Percentiles rank a stretch among this genome's conserved stretches.
These are phyloP conservation scores for Corvus cornix DNA, from an alignment of 2,113 vertebrate species.

Conservation along the genomic window DNA sequence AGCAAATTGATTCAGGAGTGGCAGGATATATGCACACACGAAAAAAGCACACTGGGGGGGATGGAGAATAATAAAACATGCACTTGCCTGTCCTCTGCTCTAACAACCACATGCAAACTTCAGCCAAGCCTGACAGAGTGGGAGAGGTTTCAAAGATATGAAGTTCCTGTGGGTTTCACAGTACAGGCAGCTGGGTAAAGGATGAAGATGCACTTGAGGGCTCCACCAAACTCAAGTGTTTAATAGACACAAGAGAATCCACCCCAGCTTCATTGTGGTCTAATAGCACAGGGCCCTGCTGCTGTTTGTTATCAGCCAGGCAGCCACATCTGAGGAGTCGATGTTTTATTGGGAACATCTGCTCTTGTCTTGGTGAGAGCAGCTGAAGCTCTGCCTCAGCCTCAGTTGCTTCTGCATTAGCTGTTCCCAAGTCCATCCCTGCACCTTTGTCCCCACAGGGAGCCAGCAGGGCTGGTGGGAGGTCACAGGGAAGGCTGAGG, in stretches of 20 bases:
- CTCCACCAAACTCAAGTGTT: not conserved
- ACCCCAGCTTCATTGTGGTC: not conserved
- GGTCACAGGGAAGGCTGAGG: not conserved
- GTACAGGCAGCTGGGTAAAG: not conserved
- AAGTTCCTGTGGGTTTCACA: slow-evolving; percentile 3
- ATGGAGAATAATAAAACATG: not conserved
- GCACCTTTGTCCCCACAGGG: not conserved
- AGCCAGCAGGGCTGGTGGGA: not conserved
- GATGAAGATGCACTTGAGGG: not conserved
- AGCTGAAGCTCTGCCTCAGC: not conserved
- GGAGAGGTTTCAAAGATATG: slow-evolving; percentile 1
- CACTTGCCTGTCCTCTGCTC: slow-evolving; percentile 25
- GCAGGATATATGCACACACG: not conserved
- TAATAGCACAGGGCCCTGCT: not conserved
- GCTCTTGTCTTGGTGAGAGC: not conserved
- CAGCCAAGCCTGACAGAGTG: slow-evolving; percentile 22
- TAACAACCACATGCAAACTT: not conserved
- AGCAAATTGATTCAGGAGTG: not conserved
- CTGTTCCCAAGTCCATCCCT: not conserved
- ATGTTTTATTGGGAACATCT: not conserved
- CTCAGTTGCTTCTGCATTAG: not conserved
- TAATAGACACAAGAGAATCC: not conserved
- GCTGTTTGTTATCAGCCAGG: slow-evolving; percentile 12
- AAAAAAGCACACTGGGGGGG: not conserved
- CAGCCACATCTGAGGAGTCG: not conserved